phyloP scores from a whole-genome alignment of 2,888 invertebrate species.

The Polydrusus cervinus region DNA sequence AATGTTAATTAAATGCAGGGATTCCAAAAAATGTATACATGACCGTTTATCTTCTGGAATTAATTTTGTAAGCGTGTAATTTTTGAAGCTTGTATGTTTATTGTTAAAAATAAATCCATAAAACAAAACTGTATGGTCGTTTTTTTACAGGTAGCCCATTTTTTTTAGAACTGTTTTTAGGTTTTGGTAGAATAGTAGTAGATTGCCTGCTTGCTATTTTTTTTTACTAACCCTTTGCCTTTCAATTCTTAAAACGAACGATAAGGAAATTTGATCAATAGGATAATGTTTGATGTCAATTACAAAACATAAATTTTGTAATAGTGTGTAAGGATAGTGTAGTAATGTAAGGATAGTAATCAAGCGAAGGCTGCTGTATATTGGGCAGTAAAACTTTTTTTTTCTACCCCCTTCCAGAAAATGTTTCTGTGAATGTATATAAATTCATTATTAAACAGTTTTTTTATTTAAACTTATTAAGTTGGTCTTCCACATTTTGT shows the following conservation, averaged over 20 bases:
- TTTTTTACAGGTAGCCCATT: conserved; percentile 21
- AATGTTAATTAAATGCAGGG: conserved; percentile 22
- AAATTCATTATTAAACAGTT: too few species aligned
- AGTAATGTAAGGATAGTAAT: too few species aligned
- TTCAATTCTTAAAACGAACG: background rate
- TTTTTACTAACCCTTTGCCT: conserved; percentile 12
- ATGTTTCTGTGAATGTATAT: too few species aligned
- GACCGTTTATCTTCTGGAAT: conserved; percentile 32
- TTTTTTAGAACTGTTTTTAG: conserved; percentile 6
- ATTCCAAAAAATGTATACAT: conserved; percentile 17
- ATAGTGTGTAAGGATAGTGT: too few species aligned
- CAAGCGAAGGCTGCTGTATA: too few species aligned
- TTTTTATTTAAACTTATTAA: too few species aligned
- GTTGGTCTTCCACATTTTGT: too few species aligned
- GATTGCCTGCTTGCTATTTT: conserved; percentile 10
- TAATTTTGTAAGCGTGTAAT: conserved; percentile 46
- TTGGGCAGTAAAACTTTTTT: too few species aligned
- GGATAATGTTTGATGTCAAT: background rate
- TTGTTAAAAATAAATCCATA: conserved; percentile 51
- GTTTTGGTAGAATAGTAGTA: conserved; percentile 1
- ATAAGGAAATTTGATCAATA: conserved; percentile 7
- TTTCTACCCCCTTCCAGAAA: too few species aligned
- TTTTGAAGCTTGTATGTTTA: conserved; percentile 53
- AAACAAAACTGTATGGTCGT: conserved; percentile 11
- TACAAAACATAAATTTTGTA: background rate